Base-by-base conservation (phyloP, 2,113 vertebrate genomes). In the Platysteira castanea region DNA sequence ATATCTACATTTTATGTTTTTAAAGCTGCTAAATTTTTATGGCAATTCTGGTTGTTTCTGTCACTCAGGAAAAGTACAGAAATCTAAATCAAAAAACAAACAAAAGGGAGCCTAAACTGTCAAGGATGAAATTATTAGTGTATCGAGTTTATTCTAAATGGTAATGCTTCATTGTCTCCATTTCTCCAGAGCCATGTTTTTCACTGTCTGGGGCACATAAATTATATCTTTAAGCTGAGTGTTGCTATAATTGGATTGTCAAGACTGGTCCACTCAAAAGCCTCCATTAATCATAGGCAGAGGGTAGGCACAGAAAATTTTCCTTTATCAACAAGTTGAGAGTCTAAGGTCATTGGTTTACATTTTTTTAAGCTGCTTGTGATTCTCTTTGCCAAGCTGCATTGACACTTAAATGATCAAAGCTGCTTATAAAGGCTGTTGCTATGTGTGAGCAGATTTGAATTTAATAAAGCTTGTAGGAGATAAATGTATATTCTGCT, bases 401-500 rank as follows among this genome's bases (percentile, higher is more conserved):
- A 96, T 80, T 97, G 96, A 93, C 96, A 95, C 94, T 95, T 95
- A 95, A 95, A 88, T 64, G 83, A 96, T 95, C 93, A 97, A 96
- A 95, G 93, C 96, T 92, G 96, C 95, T 97, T 97, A 96, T 68
- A 67, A 77, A 78, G 94, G 90, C 96, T 97, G 96, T 97, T 95
- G 92, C 96, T 97, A 89, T 95, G 95, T 97, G 96, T 95, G 91
- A 94, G 96, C 85, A 96, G 96, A 96, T 96, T 86, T 95, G 82
- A 91, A 91, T 96, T 91, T 96, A 96, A 94, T 96, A 97, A 96
- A 93, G 95, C 96, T 90, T 47, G 88, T 81, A 78, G 90, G 76
- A 96, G 88, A 94, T 95, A 93, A 88, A 93, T 67, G 87, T 94
- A 50, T 94, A 84, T 92, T 92, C 79, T 91, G 19, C 79, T 91